phyloP scores from a whole-genome alignment of 2,797 vertebrate species.

The Propithecus deckenii region DNA sequence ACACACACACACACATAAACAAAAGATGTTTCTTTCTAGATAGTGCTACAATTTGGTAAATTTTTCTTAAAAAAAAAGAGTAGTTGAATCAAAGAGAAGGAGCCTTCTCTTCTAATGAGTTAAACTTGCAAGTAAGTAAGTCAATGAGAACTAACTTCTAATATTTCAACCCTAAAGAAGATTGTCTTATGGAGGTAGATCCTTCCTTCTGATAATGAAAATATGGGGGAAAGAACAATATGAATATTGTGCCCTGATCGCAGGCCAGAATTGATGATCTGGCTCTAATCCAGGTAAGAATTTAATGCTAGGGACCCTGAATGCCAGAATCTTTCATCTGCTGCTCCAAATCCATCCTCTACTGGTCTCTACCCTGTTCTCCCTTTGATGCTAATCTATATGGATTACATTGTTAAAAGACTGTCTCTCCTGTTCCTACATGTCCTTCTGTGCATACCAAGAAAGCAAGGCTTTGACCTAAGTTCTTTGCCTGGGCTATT shows the following conservation, averaged over 20 bases:
- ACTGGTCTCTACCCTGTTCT: neutral
- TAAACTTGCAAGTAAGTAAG: neutral
- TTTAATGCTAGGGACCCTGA: neutral
- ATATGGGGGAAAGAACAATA: neutral
- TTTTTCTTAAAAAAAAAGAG: neutral
- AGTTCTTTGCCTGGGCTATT: neutral
- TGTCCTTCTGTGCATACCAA: neutral
- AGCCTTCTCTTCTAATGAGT: neutral
- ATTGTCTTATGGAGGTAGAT: neutral
- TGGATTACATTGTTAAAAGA: neutral
- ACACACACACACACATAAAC: neutral
- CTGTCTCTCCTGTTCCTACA: neutral
- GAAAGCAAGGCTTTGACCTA: neutral
- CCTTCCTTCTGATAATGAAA: constrained; percentile 2
- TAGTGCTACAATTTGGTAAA: neutral
- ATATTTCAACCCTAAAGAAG: neutral
- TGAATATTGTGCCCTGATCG: neutral
- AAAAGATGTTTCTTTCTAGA: neutral
- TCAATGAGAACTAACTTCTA: constrained; percentile 15
- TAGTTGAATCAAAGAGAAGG: neutral
- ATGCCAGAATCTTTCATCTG: neutral
- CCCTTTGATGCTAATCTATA: neutral
- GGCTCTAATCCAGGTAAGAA: neutral
- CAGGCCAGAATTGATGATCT: neutral
- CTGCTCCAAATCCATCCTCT: neutral